phyloP scores from a whole-genome alignment of 2,113 vertebrate genomes.

The Amphiprion percula region DNA sequence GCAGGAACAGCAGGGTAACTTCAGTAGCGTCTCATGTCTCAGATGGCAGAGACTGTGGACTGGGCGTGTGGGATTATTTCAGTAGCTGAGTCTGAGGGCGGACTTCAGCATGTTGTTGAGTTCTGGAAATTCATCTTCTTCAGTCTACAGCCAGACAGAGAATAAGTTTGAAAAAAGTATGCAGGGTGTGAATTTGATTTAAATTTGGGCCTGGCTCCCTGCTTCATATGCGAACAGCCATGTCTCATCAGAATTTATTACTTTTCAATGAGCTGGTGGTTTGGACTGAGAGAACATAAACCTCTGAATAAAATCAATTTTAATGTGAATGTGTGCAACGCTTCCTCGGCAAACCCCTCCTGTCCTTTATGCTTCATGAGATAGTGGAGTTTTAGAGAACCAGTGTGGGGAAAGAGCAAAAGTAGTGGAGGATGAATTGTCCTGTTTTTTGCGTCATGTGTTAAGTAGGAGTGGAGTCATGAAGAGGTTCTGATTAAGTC shows the following conservation, averaged over 20 bases:
- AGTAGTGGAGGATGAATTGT: slow-evolving; percentile 70
- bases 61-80: slow-evolving; percentile 55
- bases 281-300: slow-evolving; percentile 78
- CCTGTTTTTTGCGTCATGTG: slow-evolving; percentile 74
- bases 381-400: slow-evolving; percentile 33
- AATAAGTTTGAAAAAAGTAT: slow-evolving; percentile 52
- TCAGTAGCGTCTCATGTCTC: slow-evolving; percentile 23
- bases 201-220: slow-evolving; percentile 44
- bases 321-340: slow-evolving; percentile 65
- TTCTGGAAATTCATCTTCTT: slow-evolving; percentile 38
- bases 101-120: slow-evolving; percentile 26
- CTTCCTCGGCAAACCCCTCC: slow-evolving; percentile 52
- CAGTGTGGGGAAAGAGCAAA: slow-evolving; percentile 52
- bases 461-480: slow-evolving; percentile 68
- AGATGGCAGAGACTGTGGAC: background rate
- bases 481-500: slow-evolving; percentile 80
- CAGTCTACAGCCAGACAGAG: slow-evolving; percentile 26
- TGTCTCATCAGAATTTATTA: slow-evolving; percentile 76
- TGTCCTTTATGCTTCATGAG: slow-evolving; percentile 76
- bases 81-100: slow-evolving; percentile 3
- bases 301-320: slow-evolving; percentile 80
- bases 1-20: slow-evolving; percentile 4
- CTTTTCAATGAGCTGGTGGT: slow-evolving; percentile 78
- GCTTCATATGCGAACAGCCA: slow-evolving; percentile 66
- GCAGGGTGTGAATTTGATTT: slow-evolving; percentile 54